Percentiles rank a stretch among this genome's conserved stretches.
These are phyloP conservation scores for Beroe ovata DNA, from an alignment of 37 sponge, comb jelly and placozoan species.

Conservation along the genomic window DNA sequence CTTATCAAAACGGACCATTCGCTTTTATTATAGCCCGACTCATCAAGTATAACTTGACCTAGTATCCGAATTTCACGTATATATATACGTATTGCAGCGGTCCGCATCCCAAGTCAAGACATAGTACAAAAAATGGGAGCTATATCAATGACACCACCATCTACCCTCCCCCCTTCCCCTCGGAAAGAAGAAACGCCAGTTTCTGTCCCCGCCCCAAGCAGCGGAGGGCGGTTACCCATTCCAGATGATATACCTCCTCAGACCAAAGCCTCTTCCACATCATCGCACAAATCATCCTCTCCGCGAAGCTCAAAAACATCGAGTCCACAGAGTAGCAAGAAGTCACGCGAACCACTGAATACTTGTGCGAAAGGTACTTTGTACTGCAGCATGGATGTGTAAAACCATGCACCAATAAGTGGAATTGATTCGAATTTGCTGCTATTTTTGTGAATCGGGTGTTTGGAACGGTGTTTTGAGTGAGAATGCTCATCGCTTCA, in stretches of 20 bases:
- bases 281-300: conserved; percentile 27
- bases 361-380: neutral
- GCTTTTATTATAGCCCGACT: too few species aligned
- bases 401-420: too few species aligned
- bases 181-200: neutral
- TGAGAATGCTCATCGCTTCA: too few species aligned
- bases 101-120: neutral
- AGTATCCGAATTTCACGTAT: too few species aligned
- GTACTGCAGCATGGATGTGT: too few species aligned
- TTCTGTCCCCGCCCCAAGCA: neutral
- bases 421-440: too few species aligned
- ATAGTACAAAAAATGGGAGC: neutral
- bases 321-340: conserved; percentile 31
- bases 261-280: neutral
- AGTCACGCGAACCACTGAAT: neutral
- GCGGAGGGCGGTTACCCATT: neutral
- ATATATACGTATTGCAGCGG: conserved; percentile 11
- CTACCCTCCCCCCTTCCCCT: neutral
- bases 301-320: conserved; percentile 56
- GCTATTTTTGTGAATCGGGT: too few species aligned
- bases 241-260: neutral
- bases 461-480: too few species aligned
- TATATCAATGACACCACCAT: neutral
- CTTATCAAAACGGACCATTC: too few species aligned
- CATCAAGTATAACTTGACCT: too few species aligned